Evolutionary conservation across 2,888 invertebrate genomes (phyloP).

Genomic region (Furcula furcula): DNA sequence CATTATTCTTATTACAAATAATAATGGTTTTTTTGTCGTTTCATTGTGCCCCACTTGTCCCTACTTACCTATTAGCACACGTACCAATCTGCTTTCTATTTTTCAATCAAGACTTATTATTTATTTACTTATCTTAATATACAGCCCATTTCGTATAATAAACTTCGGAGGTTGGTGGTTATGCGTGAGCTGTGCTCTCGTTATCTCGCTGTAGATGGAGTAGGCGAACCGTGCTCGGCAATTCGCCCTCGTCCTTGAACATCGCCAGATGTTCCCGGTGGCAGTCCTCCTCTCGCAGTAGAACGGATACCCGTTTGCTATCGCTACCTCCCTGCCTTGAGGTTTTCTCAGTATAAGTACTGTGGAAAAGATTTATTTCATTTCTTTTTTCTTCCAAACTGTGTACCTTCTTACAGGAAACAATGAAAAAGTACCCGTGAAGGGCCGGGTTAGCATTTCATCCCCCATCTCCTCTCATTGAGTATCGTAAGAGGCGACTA

Average conservation of each 20-base stretch:
- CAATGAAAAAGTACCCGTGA: background rate
- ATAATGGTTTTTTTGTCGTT: no score
- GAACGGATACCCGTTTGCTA: conserved; percentile 16
- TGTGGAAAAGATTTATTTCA: conserved; percentile 4
- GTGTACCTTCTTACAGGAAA: background rate
- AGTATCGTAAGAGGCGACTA: no score
- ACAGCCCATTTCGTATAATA: background rate
- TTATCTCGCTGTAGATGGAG: background rate
- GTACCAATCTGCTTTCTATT: no score
- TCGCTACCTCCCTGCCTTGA: conserved; percentile 11
- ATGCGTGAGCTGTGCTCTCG: background rate
- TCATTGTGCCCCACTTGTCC: no score
- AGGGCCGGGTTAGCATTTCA: no score
- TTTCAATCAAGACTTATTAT: no score
- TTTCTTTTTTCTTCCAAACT: background rate
- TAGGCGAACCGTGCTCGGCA: conserved; percentile 21
- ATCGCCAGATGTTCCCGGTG: conserved; percentile 17
- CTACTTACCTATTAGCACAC: no score
- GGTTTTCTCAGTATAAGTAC: conserved; percentile 13
- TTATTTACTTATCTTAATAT: conserved; percentile 3
- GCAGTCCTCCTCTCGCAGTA: conserved; percentile 5
- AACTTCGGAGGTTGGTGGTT: background rate
- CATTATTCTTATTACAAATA: no score
- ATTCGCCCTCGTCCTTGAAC: conserved; percentile 17
- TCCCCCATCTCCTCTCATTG: no score